These are phyloP conservation scores for Lanistes nyassanus DNA, from an alignment of 1,140 invertebrate species.

Conservation along the genomic window DNA sequence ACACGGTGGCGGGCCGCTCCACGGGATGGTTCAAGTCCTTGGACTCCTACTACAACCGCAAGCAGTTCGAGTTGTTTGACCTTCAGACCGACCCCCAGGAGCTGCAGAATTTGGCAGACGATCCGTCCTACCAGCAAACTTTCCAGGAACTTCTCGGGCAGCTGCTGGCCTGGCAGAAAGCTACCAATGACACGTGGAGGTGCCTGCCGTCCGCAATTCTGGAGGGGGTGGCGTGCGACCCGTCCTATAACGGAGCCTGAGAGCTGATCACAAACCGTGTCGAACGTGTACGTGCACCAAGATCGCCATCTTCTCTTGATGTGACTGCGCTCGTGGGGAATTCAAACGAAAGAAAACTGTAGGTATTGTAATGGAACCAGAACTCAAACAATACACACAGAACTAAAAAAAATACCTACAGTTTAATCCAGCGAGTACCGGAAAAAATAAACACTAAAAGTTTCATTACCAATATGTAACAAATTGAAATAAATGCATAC, in stretches of 20 bases:
- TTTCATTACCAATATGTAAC: no score
- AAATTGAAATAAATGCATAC: no score
- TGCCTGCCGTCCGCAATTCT: conserved; percentile 84
- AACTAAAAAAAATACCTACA: no score
- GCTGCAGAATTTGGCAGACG: conserved; percentile 76
- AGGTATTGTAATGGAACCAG: no score
- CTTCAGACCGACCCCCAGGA: conserved; percentile 81
- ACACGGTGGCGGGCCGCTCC: conserved; percentile 72
- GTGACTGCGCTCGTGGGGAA: no score
- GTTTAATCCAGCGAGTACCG: no score
- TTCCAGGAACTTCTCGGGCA: conserved; percentile 70
- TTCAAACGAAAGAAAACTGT: no score
- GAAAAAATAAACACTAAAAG: no score
- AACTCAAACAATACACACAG: no score
- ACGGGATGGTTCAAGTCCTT: conserved; percentile 85
- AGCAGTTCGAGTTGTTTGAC: conserved; percentile 89
- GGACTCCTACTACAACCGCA: conserved; percentile 81
- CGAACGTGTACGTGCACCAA: no score
- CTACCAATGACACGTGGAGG: conserved; percentile 85
- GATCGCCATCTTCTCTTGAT: no score
- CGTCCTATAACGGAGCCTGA: conserved; percentile 3
- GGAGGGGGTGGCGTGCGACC: conserved; percentile 60
- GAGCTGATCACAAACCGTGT: neutral
- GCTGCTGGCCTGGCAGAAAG: conserved; percentile 78
- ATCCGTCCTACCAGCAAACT: conserved; percentile 66